Evolutionary conservation across 2,113 vertebrate species (phyloP).

Genomic region (Egretta garzetta): DNA sequence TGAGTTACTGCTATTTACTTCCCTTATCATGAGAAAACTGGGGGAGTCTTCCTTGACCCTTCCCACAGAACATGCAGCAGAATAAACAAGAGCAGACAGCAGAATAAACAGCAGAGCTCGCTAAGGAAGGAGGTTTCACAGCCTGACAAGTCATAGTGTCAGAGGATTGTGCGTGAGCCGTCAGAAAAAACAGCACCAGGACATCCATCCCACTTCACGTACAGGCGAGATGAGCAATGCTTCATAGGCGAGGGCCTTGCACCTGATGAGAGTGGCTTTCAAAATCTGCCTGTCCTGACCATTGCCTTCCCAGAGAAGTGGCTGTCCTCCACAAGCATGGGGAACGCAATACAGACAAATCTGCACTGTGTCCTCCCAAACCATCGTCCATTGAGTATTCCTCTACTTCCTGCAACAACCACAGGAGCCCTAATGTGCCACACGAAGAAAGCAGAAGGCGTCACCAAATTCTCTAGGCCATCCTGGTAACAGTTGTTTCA

Average conservation of each 20-base stretch:
- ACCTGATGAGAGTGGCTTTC: background rate
- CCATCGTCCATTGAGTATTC: fast-evolving
- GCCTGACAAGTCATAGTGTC: background rate
- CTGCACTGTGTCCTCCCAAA: fast-evolving
- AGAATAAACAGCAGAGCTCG: background rate
- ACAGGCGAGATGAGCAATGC: background rate
- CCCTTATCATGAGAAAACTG: background rate
- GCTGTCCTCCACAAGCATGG: background rate
- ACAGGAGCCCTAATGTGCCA: fast-evolving
- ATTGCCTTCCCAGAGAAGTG: background rate
- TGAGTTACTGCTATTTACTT: background rate
- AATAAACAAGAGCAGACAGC: background rate
- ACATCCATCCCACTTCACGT: background rate
- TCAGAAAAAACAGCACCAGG: background rate
- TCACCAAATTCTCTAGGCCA: background rate
- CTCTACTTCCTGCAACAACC: background rate
- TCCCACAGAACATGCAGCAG: background rate
- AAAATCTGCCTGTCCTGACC: background rate
- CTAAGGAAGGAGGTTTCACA: background rate
- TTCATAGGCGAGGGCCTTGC: background rate
- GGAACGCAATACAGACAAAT: background rate
- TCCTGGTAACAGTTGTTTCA: background rate
- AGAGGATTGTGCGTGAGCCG: fast-evolving
- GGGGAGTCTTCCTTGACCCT: background rate
- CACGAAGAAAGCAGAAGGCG: background rate